These are phyloP conservation scores for Siderastrea siderea DNA, from an alignment of 92 coral and sea anemone species.

Conservation along the genomic window DNA sequence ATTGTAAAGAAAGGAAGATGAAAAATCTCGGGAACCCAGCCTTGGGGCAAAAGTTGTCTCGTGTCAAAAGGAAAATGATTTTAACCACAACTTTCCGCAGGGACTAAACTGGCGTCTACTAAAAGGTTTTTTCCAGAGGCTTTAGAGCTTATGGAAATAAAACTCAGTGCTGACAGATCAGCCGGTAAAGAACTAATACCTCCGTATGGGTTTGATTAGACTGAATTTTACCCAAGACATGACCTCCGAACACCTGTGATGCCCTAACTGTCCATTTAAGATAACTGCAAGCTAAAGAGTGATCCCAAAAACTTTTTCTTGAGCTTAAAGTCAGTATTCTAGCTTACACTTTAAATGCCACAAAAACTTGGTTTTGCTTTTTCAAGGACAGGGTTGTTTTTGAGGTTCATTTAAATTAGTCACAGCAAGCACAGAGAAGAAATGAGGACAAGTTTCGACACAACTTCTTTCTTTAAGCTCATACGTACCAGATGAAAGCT, in stretches of 20 bases:
- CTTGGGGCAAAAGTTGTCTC: constrained; percentile 21
- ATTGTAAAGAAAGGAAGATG: constrained; percentile 29
- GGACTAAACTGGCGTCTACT: background rate
- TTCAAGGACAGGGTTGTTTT: background rate
- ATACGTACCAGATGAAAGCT: background rate
- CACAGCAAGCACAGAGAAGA: background rate
- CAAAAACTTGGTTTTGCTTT: background rate
- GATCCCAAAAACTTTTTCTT: background rate
- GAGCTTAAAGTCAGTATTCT: background rate
- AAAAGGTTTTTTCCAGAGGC: background rate
- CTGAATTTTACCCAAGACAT: constrained; percentile 2
- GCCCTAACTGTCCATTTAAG: constrained; percentile 28
- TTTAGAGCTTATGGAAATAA: background rate
- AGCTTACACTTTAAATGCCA: background rate
- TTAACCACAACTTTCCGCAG: background rate
- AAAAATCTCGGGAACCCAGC: constrained; percentile 21
- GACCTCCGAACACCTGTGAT: constrained; percentile 22
- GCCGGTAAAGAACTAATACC: constrained; percentile 1
- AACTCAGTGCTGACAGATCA: background rate
- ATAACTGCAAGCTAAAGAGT: background rate
- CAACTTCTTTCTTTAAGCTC: background rate
- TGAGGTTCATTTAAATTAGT: background rate
- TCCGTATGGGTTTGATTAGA: constrained; percentile 7
- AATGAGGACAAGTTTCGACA: background rate
- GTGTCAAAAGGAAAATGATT: background rate